Percentiles rank a stretch among this genome's conserved stretches.
Evolutionary conservation across 2,113 vertebrate species (phyloP).

Genomic region (Macroglossus sobrinus): DNA sequence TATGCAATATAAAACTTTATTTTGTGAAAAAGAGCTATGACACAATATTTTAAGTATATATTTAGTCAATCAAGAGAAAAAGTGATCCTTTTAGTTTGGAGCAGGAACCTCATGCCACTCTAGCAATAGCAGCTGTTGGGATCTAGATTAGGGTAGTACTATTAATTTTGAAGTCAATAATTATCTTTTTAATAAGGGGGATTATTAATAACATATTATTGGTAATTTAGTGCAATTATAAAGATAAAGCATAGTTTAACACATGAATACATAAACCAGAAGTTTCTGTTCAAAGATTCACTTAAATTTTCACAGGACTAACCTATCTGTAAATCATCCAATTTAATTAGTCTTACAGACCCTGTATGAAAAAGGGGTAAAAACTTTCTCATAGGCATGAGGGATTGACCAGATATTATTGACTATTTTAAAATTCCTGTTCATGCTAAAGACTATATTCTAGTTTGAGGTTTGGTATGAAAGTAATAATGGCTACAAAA

Average conservation of each 20-base stretch:
- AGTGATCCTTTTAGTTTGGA: neutral
- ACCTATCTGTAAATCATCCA: neutral
- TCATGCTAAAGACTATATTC: neutral
- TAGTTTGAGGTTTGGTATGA: neutral
- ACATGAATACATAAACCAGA: neutral
- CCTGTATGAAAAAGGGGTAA: neutral
- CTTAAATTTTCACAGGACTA: constrained; percentile 9
- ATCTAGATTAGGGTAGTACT: neutral
- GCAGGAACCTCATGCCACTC: neutral
- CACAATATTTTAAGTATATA: neutral
- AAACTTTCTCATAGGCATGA: neutral
- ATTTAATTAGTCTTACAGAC: neutral
- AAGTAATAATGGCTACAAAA: neutral
- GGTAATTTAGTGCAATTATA: constrained; percentile 48
- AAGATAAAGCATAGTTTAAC: neutral
- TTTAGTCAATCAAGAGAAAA: neutral
- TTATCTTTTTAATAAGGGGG: constrained; percentile 32
- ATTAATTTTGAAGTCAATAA: constrained; percentile 40
- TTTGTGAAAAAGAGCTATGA: neutral
- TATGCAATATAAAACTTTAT: neutral
- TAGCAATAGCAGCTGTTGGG: neutral
- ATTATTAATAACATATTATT: constrained; percentile 31
- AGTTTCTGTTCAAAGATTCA: neutral
- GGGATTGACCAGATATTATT: neutral
- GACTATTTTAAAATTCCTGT: neutral